Percentiles rank a stretch among this genome's conserved stretches.
These are phyloP conservation scores for Gasteruption jaculator DNA, from an alignment of 2,888 invertebrate genomes.

Conservation along the genomic window DNA sequence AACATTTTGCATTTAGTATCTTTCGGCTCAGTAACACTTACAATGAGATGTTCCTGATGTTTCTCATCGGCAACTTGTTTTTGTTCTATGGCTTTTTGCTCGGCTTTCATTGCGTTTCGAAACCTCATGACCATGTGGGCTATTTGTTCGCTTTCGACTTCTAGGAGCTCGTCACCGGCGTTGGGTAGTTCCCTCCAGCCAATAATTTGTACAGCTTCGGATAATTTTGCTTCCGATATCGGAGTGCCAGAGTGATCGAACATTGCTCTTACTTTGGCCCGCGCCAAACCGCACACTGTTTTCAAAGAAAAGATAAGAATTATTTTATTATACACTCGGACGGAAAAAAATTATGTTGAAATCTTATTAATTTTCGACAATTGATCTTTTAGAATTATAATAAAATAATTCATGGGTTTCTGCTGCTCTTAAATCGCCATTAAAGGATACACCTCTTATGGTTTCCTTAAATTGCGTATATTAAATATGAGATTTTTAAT, in stretches of 20 bases:
- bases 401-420: too few relatives aligned
- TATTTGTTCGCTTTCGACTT: conserved; percentile 74
- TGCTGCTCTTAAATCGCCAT: too few relatives aligned
- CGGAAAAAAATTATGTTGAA: not conserved
- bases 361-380: too few relatives aligned
- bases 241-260: conserved; percentile 71
- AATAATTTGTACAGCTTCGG: conserved; percentile 77
- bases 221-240: conserved; percentile 68
- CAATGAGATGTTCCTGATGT: conserved; percentile 60
- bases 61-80: conserved; percentile 62
- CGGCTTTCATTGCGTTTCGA: conserved; percentile 60
- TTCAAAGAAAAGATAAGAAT: conserved; percentile 8
- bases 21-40: too few relatives aligned
- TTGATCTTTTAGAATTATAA: too few relatives aligned
- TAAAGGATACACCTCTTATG: too few relatives aligned
- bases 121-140: conserved; percentile 65
- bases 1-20: too few relatives aligned
- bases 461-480: not conserved
- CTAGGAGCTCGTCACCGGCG: conserved; percentile 83
- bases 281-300: conserved; percentile 77
- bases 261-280: conserved; percentile 79
- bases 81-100: conserved; percentile 64
- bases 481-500: too few relatives aligned
- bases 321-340: not conserved
- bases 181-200: conserved; percentile 90